Evolutionary conservation across 1,140 invertebrate genomes (phyloP).

Genomic region (Philopotamus ludificatus): DNA sequence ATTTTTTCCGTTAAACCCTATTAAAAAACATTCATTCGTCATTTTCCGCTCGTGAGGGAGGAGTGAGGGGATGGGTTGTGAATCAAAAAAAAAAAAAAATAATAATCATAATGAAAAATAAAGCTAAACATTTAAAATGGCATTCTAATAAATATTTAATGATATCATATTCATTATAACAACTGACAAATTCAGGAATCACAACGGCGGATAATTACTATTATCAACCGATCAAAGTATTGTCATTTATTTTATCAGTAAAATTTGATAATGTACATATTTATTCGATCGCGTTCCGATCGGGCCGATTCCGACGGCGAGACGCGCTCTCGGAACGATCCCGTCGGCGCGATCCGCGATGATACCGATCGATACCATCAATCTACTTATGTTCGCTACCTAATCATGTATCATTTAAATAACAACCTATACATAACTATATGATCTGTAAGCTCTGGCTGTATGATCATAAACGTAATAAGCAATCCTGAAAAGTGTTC

Average conservation of each 20-base stretch:
- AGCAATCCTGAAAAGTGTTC: background rate
- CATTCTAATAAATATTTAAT: constrained; percentile 32
- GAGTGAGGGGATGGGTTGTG: background rate
- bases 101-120: constrained; percentile 13
- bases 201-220: constrained; percentile 28
- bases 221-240: constrained; percentile 37
- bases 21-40: background rate
- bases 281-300: background rate
- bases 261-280: constrained; percentile 24
- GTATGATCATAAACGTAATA: background rate
- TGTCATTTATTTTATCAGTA: constrained; percentile 42
- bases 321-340: background rate
- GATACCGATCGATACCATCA: background rate
- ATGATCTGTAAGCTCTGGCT: constrained; percentile 1
- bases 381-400: background rate
- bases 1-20: background rate
- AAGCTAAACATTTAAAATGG: constrained; percentile 30
- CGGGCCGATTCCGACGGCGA: background rate
- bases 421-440: constrained; percentile 1
- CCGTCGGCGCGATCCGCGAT: background rate
- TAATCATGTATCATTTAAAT: background rate
- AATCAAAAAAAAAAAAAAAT: background rate
- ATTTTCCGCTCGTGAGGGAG: background rate
- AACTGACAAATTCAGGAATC: constrained; percentile 26
- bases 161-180: constrained; percentile 12